Evolutionary conservation across 2,797 vertebrate genomes (phyloP).

Genomic region (Rhinoraja longicauda): DNA sequence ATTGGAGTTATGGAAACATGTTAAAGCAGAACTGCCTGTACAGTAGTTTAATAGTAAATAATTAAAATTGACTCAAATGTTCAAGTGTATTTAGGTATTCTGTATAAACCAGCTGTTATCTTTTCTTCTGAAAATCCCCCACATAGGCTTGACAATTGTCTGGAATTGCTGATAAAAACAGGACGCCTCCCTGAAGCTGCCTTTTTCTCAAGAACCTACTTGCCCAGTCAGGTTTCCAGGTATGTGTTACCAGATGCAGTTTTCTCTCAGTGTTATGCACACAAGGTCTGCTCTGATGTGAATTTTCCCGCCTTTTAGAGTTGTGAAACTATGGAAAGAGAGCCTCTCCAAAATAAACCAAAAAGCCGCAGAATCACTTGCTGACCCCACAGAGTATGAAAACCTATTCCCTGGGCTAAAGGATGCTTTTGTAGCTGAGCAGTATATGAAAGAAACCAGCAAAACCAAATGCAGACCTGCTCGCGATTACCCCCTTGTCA

Average conservation of each 20-base stretch:
- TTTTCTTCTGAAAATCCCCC: not conserved
- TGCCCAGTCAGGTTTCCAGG: constrained; percentile 96
- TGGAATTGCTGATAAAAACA: constrained; percentile 91
- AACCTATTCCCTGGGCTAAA: constrained; percentile 93
- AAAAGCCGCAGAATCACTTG: constrained; percentile 93
- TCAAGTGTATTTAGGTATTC: not conserved
- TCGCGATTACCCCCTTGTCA: constrained; percentile 83
- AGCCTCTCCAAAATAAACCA: constrained; percentile 89
- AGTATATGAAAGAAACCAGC: constrained; percentile 74
- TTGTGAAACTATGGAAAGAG: constrained; percentile 94
- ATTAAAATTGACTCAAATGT: not conserved
- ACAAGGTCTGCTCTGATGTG: not conserved
- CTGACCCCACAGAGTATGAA: constrained; percentile 95
- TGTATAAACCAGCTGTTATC: not conserved
- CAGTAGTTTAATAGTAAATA: no score
- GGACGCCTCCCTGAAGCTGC: constrained; percentile 93
- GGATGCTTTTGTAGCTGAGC: constrained; percentile 86
- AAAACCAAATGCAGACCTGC: constrained; percentile 69
- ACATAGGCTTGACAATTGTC: constrained; percentile 81
- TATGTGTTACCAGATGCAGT: constrained; percentile 44
- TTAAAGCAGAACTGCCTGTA: no score
- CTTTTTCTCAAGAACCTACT: constrained; percentile 89
- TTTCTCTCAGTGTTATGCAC: not conserved
- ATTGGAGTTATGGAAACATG: no score
- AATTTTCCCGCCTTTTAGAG: constrained; percentile 54